phyloP scores from a whole-genome alignment of 2,113 vertebrate genomes.

The Noturus placidus region DNA sequence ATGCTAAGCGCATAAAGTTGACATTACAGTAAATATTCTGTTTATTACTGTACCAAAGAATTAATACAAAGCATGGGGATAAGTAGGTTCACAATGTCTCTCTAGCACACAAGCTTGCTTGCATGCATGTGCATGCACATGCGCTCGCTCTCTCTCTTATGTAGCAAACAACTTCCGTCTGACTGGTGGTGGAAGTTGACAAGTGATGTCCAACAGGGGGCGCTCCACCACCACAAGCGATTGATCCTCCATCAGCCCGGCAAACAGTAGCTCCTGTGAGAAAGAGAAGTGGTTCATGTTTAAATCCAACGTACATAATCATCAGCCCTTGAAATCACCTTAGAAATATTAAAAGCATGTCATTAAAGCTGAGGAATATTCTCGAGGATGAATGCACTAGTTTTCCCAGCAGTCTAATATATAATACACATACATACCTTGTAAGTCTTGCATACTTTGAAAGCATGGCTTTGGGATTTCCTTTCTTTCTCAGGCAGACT shows the following conservation, averaged over 20 bases:
- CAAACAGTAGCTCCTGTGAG: conserved; percentile 80
- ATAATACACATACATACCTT: conserved; percentile 72
- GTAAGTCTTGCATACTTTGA: conserved; percentile 91
- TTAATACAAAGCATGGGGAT: conserved; percentile 35
- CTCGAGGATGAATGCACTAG: background rate
- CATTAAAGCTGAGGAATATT: background rate
- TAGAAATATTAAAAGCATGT: background rate
- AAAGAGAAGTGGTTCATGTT: background rate
- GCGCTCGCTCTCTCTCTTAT: conserved; percentile 71
- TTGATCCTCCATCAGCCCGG: conserved; percentile 79
- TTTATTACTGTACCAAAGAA: conserved; percentile 53
- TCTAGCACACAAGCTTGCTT: no score
- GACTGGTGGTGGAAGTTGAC: conserved; percentile 84
- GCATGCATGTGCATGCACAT: no score
- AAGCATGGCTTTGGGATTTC: conserved; percentile 77
- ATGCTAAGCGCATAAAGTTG: background rate
- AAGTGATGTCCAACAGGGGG: conserved; percentile 81
- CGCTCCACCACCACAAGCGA: conserved; percentile 89
- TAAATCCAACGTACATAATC: background rate
- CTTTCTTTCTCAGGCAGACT: conserved; percentile 74
- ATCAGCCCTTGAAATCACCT: background rate
- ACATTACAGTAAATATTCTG: conserved; percentile 47
- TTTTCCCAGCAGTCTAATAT: background rate
- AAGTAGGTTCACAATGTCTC: background rate
- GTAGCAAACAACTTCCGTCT: conserved; percentile 94